Percentiles rank a stretch among this genome's conserved stretches.
Conservation (phyloP, 2,797 vertebrate species). For the Enteromius paludinosus region DNA sequence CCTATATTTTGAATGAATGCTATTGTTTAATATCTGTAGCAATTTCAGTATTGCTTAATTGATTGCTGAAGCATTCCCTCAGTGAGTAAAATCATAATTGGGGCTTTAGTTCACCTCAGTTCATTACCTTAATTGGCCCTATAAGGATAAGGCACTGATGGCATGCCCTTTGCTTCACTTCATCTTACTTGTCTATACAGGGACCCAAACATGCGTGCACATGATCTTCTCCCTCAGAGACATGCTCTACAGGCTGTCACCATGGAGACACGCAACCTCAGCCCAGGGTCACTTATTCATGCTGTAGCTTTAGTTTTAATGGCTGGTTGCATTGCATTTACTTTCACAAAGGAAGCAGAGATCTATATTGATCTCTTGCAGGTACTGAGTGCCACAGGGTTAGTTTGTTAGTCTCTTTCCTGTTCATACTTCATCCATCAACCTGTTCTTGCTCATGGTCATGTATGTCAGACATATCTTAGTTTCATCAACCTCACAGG, state of each 20-base stretch:
- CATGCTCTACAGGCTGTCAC: conserved; percentile 27
- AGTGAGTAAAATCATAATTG: neutral
- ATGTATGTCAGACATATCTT: conserved; percentile 7
- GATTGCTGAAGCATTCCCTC: neutral
- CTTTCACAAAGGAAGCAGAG: conserved; percentile 5
- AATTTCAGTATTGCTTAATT: neutral
- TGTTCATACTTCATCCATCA: neutral
- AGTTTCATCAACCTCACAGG: neutral
- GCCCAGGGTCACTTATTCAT: conserved; percentile 8
- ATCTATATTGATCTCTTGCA: conserved; percentile 9
- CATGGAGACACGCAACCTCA: conserved; percentile 36
- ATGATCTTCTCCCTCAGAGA: conserved; percentile 20
- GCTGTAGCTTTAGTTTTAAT: conserved; percentile 17
- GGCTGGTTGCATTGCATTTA: conserved; percentile 28
- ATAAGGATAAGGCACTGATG: conserved; percentile 5
- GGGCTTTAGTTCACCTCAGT: conserved; percentile 6
- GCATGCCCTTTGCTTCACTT: conserved; percentile 16
- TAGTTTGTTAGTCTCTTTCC: neutral
- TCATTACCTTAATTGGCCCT: neutral
- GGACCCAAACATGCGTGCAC: conserved; percentile 16
- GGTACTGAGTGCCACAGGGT: conserved; percentile 4
- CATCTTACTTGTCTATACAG: conserved; percentile 16
- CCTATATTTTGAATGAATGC: neutral
- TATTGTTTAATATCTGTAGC: neutral
- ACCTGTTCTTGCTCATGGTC: neutral